phyloP scores from a whole-genome alignment of 2,888 invertebrate species.

The Chrysolina americana region DNA sequence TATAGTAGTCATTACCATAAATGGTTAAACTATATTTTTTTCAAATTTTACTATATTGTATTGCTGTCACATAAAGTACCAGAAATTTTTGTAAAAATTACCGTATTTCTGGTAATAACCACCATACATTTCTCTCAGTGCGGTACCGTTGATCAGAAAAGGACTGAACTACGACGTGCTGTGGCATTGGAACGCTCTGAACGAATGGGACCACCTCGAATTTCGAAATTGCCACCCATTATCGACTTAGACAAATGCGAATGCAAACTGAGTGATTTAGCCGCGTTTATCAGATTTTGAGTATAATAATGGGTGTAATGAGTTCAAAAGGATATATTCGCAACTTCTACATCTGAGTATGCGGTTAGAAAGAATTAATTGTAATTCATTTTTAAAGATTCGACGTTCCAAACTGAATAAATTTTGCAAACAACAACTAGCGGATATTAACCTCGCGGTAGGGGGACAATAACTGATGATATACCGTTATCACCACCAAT shows the following conservation, averaged over 20 bases:
- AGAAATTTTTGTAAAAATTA: too few species aligned
- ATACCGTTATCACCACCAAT: neutral
- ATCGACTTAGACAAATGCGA: neutral
- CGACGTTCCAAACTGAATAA: conserved; percentile 1
- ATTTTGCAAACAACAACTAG: conserved; percentile 1
- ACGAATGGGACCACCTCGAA: neutral
- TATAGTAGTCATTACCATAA: too few species aligned
- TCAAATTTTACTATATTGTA: too few species aligned
- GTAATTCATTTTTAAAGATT: neutral
- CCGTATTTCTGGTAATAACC: too few species aligned
- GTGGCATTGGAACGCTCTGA: neutral
- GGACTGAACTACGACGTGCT: neutral
- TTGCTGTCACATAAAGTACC: too few species aligned
- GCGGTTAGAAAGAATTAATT: too few species aligned
- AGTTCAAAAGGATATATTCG: neutral
- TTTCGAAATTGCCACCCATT: neutral
- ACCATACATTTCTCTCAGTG: too few species aligned
- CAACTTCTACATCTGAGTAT: neutral
- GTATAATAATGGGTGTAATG: neutral
- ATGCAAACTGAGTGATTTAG: conserved; percentile 2
- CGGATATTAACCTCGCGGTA: conserved; percentile 7
- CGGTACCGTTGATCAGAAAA: neutral
- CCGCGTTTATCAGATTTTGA: neutral
- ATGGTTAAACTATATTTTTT: too few species aligned
- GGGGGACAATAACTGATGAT: neutral